Evolutionary conservation across 2,888 invertebrate genomes (phyloP).

Genomic region (Drymonia ruficornis): DNA sequence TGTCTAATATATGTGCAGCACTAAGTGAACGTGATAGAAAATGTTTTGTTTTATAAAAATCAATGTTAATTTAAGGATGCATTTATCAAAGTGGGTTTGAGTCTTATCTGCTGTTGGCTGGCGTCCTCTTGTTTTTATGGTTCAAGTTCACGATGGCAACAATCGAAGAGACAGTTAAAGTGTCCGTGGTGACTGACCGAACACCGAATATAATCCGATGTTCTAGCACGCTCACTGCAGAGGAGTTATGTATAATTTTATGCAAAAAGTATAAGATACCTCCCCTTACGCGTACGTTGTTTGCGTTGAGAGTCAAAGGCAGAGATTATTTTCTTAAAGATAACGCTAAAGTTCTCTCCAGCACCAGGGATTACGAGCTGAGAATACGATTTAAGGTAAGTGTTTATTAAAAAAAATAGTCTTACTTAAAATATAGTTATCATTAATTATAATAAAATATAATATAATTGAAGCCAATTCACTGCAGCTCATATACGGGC

Average conservation of each 20-base stretch:
- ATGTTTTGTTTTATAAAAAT: constrained; percentile 41
- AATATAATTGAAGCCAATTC: too few species aligned
- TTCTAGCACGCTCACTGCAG: constrained; percentile 80
- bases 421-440: too few species aligned
- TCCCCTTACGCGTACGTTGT: constrained; percentile 91
- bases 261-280: constrained; percentile 90
- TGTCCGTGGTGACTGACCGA: constrained; percentile 72
- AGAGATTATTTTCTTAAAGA: constrained; percentile 89
- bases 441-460: too few species aligned
- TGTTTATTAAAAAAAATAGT: constrained; percentile 4
- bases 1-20: constrained; percentile 12
- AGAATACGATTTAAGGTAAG: constrained; percentile 91
- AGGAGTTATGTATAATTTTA: constrained; percentile 89
- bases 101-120: constrained; percentile 64
- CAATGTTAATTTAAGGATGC: constrained; percentile 37
- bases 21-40: constrained; percentile 31
- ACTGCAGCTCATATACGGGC: too few species aligned
- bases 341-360: constrained; percentile 74
- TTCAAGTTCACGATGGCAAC: constrained; percentile 75
- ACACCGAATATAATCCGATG: constrained; percentile 72
- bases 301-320: constrained; percentile 88
- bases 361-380: constrained; percentile 88
- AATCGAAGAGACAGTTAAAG: constrained; percentile 71
- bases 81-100: constrained; percentile 53
- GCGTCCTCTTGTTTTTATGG: constrained; percentile 72